Evolutionary conservation across 2,797 vertebrate genomes (phyloP).

Genomic region (Neosilurus mollespiculum): DNA sequence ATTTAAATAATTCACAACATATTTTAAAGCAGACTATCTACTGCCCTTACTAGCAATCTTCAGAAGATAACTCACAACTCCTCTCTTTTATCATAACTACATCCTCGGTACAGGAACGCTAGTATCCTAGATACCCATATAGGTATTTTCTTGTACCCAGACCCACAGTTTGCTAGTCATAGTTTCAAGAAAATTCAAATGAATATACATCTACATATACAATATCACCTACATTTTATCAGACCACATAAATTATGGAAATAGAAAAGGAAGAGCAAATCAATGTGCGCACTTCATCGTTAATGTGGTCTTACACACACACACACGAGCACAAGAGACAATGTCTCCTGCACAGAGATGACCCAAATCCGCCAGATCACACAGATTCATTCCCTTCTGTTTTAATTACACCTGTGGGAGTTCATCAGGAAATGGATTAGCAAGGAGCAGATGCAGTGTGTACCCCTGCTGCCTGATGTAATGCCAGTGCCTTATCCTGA

Average conservation of each 20-base stretch:
- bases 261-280: constrained; percentile 7
- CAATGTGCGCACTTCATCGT: constrained; percentile 21
- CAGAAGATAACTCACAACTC: not conserved
- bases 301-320: not conserved
- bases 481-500: too few species aligned
- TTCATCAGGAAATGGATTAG: constrained; percentile 39
- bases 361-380: constrained; percentile 52
- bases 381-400: constrained; percentile 42
- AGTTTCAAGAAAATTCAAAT: not conserved
- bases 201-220: not conserved
- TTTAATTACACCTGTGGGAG: constrained; percentile 55
- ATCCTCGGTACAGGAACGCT: not conserved
- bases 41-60: not conserved
- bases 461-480: too few species aligned
- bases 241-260: not conserved
- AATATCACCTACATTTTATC: not conserved
- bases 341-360: constrained; percentile 17
- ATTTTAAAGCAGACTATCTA: not conserved
- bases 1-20: not conserved
- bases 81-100: not conserved
- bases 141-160: not conserved
- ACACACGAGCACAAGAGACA: constrained; percentile 22
- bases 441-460: not conserved
- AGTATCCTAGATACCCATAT: too few species aligned
- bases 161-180: not conserved